Base-by-base conservation (phyloP, 2,113 vertebrate species). In the Sakesphorus luctuosus region DNA sequence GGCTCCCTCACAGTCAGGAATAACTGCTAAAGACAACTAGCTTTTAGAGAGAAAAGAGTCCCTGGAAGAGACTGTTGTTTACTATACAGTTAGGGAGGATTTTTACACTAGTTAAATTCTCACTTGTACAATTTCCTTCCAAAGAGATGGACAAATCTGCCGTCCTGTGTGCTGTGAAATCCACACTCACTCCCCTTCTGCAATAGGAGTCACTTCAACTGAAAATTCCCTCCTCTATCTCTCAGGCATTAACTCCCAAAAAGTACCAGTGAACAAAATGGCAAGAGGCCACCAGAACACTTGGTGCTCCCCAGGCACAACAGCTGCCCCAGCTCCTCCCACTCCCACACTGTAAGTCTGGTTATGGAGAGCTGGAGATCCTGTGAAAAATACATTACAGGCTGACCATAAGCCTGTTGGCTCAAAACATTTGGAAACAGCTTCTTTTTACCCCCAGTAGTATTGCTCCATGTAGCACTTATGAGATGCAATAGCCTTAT, bases 51-150 rank as follows among this genome's bases (percentile, higher is more conserved):
- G 52, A 77, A 69, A 19, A n/a, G 18, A 65, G 53, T 56, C 23
- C 31, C 7, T 73, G 59, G 18, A 50, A 78, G 44, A 77, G 13
- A 5, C 6, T 47, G 43, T 44, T 61, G 31, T 21, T 78, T 26
- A 3, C 31, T 65, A 2, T 63, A 33, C 10, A 43, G 20, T 59
- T 63, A n/a, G 10, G 11, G 16, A 67, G 18, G 29, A 46, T 63
- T 89, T 93, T 85, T 69, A 79, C n/a, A 49, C 58, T 49, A 75
- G 44, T 78, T 93, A 50, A 77, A 92, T 85, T 93, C 52, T 53
- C 12, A 89, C 16, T 77, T n/a, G n/a, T 80, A 77, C 3, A 18
- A 53, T 89, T 49, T 93, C 9, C 93, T 97, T 89, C 56, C 47
- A 90, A 94, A 93, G 61, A 87, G 36, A 81, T 36, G 16, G 18